Conservation (phyloP, 2,113 vertebrate species). For the Alces alces region DNA sequence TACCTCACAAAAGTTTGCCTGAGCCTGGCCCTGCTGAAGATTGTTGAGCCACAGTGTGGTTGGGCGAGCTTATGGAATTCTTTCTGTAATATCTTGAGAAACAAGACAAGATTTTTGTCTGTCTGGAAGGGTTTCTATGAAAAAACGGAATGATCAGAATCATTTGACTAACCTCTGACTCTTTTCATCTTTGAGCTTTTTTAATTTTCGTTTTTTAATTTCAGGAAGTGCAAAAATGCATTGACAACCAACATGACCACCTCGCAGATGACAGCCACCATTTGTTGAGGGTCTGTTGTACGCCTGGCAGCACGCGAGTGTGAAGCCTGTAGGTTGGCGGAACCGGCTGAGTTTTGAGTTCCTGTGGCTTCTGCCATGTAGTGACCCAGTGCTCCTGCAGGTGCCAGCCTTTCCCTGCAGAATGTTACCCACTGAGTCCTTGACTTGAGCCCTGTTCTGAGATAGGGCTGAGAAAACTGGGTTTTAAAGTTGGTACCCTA, state of each 20-base stretch:
- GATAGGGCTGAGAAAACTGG: not conserved
- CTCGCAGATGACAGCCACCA: not conserved
- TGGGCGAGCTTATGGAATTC: not conserved
- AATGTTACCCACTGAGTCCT: rapidly evolving
- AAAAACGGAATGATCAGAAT: not conserved
- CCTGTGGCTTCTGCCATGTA: not conserved
- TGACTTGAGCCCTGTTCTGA: not conserved
- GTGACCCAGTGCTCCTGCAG: slow-evolving; percentile 55
- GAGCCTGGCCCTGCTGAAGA: not conserved
- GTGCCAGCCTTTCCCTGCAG: slow-evolving; percentile 62
- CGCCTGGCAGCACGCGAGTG: not conserved
- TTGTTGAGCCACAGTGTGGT: not conserved
- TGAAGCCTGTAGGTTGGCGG: not conserved
- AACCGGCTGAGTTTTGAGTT: not conserved
- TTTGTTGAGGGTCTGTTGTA: not conserved
- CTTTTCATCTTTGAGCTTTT: not conserved
- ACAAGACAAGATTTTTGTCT: not conserved
- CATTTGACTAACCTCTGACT: not conserved
- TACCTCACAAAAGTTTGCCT: not conserved
- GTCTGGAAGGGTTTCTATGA: not conserved
- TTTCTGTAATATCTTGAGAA: not conserved
- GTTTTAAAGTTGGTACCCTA: not conserved
- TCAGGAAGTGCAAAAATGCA: not conserved
- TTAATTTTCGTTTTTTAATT: not conserved
- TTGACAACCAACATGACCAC: not conserved